Base-by-base conservation (phyloP, 2,113 vertebrate genomes). In the Mus spicilegus region DNA sequence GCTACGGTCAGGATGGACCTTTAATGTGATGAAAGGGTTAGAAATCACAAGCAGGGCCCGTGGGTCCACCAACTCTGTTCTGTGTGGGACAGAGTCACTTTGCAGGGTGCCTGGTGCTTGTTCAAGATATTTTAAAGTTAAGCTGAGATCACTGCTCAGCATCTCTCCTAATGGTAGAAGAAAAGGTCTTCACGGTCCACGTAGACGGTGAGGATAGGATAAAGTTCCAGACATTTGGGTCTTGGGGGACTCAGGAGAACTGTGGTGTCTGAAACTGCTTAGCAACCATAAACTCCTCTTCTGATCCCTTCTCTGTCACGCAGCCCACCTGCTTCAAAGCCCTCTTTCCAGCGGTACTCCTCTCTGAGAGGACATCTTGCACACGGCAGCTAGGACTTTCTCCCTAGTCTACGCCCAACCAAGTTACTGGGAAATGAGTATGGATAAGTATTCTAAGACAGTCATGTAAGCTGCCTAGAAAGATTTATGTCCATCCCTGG, bases 81-180 rank as follows among this genome's bases (percentile, higher is more conserved):
- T 67, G 36, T 78, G 51, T 67, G n/a, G 65, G 91, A 20, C 63
- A 93, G 12, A 91, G 46, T 19, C 87, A 73, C 91, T 58, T 76
- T 72, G 10, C 0, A 90, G 12, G 26, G 26, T 72, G 46, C 87
- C 69, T 46, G 92, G 73, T 87, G 3, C 56, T 91, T 7, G 49
- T 49, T 85, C 19, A 22, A 11, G 22, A 5, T 93, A 76, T 56
- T 95, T 94, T 89, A 85, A 11, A 86, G 95, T 95, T 86, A 93
- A 90, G 93, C 24, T 58, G 78, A 87, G 84, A 92, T 33, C 75
- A 26, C 81, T 94, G 63, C 36, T 93, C 51, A 85, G 73, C 30
- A 5, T 63, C 16, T 61, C 28, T 85, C 28, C 26, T 46, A 8
- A 81, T 17, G 5, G 19, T 2, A 58, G 49, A 73, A 67, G 39